Evolutionary conservation across 1,140 invertebrate genomes (phyloP), one percentile per base, ranked within the genome.

Genomic region (Zaprionus nigranus): DNA sequence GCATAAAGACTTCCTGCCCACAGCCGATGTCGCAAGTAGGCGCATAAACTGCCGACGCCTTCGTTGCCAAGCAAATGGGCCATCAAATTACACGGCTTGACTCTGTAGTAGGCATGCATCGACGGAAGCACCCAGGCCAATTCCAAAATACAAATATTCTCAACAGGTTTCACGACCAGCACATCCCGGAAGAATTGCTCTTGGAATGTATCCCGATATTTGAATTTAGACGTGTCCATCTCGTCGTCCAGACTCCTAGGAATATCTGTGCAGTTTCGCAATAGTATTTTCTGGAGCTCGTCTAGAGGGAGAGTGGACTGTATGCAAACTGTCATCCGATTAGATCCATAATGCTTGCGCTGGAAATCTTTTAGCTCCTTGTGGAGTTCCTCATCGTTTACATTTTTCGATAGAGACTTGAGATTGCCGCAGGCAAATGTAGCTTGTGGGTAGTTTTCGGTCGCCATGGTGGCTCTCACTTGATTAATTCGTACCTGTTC

Each of bases 31-130:
- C 96, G 95, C 30, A 99, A 93, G 81, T 97, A 97, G 17, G 96
- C 96, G 2, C 98, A 94, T 13, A 99, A 92, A 79, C 97, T 98
- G 13, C 97, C 97, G 79, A 96, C 95, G 3, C 98, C 97, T 93
- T 98, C 97, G 91, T 98, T 96, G 0, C 97, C 97, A n/a, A 99
- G 93, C 5, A 99, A 92, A 93, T 96, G 97, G 0, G 96, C 95
- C 0, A 98, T 83, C 81, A 98, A 98, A n/a, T 95, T 93, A 65
- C 96, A 94, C 0, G 97, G 96, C 93, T 97, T 97, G n/a, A 93
- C 94, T 90, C 95, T 95, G 84, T 98, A 98, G 15, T 95, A 93
- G 0, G 51, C 7, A 0, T 62, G 64, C 84, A 97, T 92, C 1
- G 97, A 94, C 9, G 96, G 96, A 92, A 98, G 94, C 3, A 95